A percentile compares a stretch with the other conserved stretches of the same genome.
These are phyloP conservation scores for Volucella zonaria DNA, from an alignment of 2,888 invertebrate genomes.

Conservation along the genomic window DNA sequence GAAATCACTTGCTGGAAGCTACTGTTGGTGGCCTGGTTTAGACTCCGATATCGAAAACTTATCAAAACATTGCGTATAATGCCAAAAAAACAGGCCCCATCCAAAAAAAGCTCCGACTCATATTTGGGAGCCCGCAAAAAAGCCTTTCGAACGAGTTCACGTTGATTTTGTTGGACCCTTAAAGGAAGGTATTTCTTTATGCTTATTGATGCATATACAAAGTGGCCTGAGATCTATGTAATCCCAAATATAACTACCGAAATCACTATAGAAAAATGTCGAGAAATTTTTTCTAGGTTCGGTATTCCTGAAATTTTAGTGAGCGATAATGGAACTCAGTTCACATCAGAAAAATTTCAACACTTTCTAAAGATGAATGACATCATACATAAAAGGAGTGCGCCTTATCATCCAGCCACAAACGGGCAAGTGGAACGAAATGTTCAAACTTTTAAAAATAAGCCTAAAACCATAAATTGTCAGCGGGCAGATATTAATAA, in stretches of 20 bases:
- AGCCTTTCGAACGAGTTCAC: no score
- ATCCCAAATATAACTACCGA: constrained; percentile 50
- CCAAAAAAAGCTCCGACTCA: constrained; percentile 26
- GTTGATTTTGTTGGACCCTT: no score
- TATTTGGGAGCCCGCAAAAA: no score
- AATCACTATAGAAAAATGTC: constrained; percentile 33
- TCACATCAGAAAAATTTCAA: no score
- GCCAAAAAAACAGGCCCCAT: constrained; percentile 44
- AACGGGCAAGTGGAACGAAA: constrained; percentile 30
- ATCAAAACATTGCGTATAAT: constrained; percentile 27
- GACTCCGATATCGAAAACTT: constrained; percentile 71
- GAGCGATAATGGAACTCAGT: no score
- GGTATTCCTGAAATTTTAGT: no score
- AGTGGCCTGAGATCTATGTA: constrained; percentile 79
- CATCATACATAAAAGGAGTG: constrained; percentile 4
- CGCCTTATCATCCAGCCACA: constrained; percentile 38
- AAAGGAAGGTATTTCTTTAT: constrained; percentile 75
- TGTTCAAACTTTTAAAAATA: constrained; percentile 39
- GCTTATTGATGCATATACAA: constrained; percentile 79
- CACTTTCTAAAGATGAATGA: no score
- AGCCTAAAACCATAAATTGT: background rate
- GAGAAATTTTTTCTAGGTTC: background rate
- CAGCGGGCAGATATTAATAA: no score
- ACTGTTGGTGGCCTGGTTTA: constrained; percentile 70
- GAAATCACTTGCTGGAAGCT: no score